These are phyloP conservation scores for Psittacula cyanocephala DNA, from an alignment of 2,113 vertebrate species.

Conservation along the genomic window DNA sequence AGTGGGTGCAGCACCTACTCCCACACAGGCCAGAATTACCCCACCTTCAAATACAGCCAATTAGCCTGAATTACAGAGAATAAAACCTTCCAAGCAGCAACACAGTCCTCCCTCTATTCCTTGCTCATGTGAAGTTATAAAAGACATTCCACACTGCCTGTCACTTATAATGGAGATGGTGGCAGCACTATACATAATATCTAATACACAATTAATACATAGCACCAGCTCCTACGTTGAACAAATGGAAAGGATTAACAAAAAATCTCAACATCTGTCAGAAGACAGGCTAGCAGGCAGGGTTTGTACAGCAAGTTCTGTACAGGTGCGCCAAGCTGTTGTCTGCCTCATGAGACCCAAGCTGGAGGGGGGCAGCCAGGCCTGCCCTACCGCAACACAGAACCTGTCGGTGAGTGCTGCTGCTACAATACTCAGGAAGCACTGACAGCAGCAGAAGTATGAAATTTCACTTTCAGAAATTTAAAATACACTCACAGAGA, in stretches of 20 bases:
- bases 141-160: not conserved
- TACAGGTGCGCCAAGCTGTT: not conserved
- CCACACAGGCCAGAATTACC: not conserved
- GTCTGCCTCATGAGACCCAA: not conserved
- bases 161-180: accelerated
- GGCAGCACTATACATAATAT: not conserved
- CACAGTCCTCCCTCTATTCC: not conserved
- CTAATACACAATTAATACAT: not conserved
- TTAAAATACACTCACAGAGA: not conserved
- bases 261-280: not conserved
- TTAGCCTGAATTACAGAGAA: not conserved
- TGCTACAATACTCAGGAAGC: not conserved
- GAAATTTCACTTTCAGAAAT: not conserved
- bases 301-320: not conserved
- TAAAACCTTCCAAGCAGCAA: not conserved
- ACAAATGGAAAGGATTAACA: not conserved
- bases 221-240: not conserved
- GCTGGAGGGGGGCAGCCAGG: not conserved
- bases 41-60: not conserved
- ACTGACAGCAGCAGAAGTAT: not conserved
- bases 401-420: accelerated
- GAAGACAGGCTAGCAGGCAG: not conserved
- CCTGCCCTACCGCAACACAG: too few species aligned
- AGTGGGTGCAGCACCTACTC: not conserved
- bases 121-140: not conserved